phyloP scores from a whole-genome alignment of 2,888 invertebrate genomes.

The Helobdella robusta region DNA sequence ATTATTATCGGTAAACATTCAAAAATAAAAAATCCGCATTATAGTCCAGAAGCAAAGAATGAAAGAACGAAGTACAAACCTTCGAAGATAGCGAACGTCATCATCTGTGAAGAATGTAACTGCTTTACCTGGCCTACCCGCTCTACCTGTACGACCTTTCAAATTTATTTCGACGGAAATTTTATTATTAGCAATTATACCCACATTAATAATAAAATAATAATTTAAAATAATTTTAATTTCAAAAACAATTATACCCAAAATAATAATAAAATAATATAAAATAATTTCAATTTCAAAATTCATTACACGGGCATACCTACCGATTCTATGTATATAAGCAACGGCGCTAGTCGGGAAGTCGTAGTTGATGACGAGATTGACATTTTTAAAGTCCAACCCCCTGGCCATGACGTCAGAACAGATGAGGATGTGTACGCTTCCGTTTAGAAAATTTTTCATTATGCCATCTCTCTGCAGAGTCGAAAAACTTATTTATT shows the following conservation, averaged over 20 bases:
- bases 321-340: constrained; percentile 55
- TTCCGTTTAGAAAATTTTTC: constrained; percentile 76
- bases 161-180: too few species aligned
- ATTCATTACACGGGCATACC: constrained; percentile 44
- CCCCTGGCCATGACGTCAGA: constrained; percentile 94
- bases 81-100: constrained; percentile 74
- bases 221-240: neutral
- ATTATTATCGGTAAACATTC: neutral
- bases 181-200: neutral
- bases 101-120: constrained; percentile 86
- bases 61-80: constrained; percentile 53
- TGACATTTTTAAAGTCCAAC: constrained; percentile 90
- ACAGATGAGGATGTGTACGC: constrained; percentile 89
- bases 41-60: too few species aligned
- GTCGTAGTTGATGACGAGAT: constrained; percentile 92
- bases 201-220: neutral
- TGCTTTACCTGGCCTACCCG: constrained; percentile 76
- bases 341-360: constrained; percentile 60
- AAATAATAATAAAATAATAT: neutral
- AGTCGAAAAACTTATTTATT: too few species aligned
- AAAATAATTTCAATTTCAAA: neutral
- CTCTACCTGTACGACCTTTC: constrained; percentile 76
- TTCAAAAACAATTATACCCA: neutral
- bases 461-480: constrained; percentile 84
- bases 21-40: neutral